Conservation (phyloP, 2,888 invertebrate species). For the Diplolepis rosae region DNA sequence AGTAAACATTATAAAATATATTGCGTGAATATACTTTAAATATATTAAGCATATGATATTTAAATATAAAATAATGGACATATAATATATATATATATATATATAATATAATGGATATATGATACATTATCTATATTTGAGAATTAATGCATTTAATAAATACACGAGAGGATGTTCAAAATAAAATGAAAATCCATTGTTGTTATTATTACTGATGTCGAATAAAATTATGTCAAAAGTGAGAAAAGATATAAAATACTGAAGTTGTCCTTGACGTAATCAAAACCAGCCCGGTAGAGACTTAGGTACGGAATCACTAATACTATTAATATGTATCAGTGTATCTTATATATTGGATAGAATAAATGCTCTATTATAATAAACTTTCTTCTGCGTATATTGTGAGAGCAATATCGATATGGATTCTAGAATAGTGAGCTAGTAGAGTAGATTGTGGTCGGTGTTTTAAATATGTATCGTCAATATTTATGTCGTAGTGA, state of each 20-base stretch:
- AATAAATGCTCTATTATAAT: conserved; percentile 70
- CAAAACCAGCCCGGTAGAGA: conserved; percentile 73
- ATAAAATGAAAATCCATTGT: conserved; percentile 31
- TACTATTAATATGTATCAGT: conserved; percentile 72
- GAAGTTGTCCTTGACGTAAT: conserved; percentile 70
- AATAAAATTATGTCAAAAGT: conserved; percentile 39
- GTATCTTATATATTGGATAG: conserved; percentile 67
- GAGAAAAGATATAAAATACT: conserved; percentile 49
- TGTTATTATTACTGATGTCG: conserved; percentile 46
- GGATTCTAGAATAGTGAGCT: conserved; percentile 70
- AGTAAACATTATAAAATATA: conserved; percentile 44
- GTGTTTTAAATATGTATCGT: conserved; percentile 72
- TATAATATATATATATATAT: conserved; percentile 29
- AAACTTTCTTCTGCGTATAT: conserved; percentile 68
- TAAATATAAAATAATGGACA: conserved; percentile 8
- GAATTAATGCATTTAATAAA: conserved; percentile 18
- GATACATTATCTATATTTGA: conserved; percentile 23
- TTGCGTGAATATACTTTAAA: conserved; percentile 34
- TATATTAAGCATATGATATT: no score
- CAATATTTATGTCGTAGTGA: conserved; percentile 70
- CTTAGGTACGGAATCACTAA: conserved; percentile 73
- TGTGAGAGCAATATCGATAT: conserved; percentile 69
- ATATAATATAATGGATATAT: neutral
- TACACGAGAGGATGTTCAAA: conserved; percentile 17
- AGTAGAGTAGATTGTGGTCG: conserved; percentile 73